Percentiles rank a stretch among this genome's conserved stretches.
These are phyloP conservation scores for Melipona quadrifasciata DNA, from an alignment of 1,140 invertebrate species.

Conservation along the genomic window DNA sequence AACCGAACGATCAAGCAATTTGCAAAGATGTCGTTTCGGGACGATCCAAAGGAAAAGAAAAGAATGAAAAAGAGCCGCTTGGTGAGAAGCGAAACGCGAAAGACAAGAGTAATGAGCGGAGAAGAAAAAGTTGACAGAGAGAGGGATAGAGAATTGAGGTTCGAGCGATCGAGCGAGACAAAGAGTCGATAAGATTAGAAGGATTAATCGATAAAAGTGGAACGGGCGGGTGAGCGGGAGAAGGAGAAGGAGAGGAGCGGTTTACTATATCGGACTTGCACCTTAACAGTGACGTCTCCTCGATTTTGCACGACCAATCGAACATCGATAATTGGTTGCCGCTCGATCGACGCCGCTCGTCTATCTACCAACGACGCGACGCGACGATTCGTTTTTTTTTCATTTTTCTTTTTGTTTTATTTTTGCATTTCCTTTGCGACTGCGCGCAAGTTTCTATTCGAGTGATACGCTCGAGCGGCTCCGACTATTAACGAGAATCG, in stretches of 20 bases:
- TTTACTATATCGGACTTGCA: conserved; percentile 1
- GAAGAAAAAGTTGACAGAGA: not conserved
- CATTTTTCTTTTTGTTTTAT: not conserved
- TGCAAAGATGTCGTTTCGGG: too few relatives aligned
- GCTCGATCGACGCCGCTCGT: conserved; percentile 26
- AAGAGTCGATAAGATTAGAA: conserved; percentile 21
- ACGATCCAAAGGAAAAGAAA: too few relatives aligned
- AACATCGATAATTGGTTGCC: conserved; percentile 50
- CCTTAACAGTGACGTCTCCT: not conserved
- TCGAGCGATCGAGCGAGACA: not conserved
- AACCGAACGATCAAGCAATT: too few relatives aligned
- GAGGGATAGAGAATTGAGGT: not conserved
- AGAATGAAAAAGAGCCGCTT: too few relatives aligned
- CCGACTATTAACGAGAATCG: conserved; percentile 42
- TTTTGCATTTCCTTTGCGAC: not conserved
- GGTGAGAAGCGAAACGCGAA: too few relatives aligned
- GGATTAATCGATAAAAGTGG: conserved; percentile 16
- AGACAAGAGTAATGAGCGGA: too few relatives aligned
- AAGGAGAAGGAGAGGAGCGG: not conserved
- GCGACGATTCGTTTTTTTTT: not conserved
- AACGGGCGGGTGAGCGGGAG: too few relatives aligned
- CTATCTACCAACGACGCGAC: conserved; percentile 6
- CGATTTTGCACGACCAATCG: conserved; percentile 34
- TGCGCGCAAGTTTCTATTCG: conserved; percentile 16
- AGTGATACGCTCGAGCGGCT: conserved; percentile 36